Evolutionary conservation across 2,113 vertebrate species (phyloP).

Genomic region (Cyanoliseus patagonus): DNA sequence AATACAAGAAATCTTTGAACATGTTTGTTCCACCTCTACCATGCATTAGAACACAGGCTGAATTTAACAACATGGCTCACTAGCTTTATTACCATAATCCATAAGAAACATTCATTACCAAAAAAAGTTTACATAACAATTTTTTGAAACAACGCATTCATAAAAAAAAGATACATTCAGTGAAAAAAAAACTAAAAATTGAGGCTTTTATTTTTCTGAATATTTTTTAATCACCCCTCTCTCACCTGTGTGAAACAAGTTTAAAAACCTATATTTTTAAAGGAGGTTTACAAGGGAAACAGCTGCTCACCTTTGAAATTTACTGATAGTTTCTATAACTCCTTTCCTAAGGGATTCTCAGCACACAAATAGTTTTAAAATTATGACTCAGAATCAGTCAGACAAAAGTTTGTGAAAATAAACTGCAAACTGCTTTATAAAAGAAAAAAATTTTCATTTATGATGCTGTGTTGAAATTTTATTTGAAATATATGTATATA

Average conservation of each 20-base stretch:
- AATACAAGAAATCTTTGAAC: background rate
- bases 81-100: background rate
- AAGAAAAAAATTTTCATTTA: background rate
- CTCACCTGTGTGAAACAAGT: fast-evolving
- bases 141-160: background rate
- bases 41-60: background rate
- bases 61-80: background rate
- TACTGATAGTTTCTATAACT: background rate
- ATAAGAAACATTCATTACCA: background rate
- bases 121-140: background rate
- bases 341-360: background rate
- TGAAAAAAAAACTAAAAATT: background rate
- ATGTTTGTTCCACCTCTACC: background rate
- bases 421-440: background rate
- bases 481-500: background rate
- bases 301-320: background rate
- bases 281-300: background rate
- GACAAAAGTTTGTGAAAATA: background rate
- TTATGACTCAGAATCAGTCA: background rate
- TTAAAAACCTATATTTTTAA: background rate
- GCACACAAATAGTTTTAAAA: background rate
- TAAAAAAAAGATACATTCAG: background rate
- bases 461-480: background rate
- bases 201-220: background rate
- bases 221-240: background rate